phyloP scores from a whole-genome alignment of 2,888 invertebrate genomes.

The Drosophila buzzatii region DNA sequence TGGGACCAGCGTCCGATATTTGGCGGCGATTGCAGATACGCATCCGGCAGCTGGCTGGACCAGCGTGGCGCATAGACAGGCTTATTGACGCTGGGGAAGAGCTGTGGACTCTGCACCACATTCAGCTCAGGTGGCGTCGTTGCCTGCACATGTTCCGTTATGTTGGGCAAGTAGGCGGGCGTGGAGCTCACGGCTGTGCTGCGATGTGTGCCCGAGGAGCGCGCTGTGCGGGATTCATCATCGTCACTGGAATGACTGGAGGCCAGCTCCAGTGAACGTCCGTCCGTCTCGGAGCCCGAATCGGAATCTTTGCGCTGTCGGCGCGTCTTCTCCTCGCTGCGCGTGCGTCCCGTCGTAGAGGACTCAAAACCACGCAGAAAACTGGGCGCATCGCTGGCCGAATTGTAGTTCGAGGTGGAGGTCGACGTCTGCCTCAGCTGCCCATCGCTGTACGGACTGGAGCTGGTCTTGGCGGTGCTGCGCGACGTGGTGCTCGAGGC shows the following conservation, averaged over 20 bases:
- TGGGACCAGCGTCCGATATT: conserved; percentile 90
- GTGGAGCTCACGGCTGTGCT: conserved; percentile 85
- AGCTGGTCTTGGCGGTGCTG: conserved; percentile 97
- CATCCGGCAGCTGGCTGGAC: conserved; percentile 89
- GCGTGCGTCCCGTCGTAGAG: conserved; percentile 72
- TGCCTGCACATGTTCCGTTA: conserved; percentile 87
- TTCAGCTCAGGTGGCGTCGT: conserved; percentile 88
- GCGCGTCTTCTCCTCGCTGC: conserved; percentile 82
- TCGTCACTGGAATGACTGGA: conserved; percentile 98
- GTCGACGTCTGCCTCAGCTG: conserved; percentile 93
- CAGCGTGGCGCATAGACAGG: conserved; percentile 89
- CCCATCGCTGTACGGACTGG: conserved; percentile 95
- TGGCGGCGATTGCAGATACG: conserved; percentile 87
- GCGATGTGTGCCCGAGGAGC: conserved; percentile 85
- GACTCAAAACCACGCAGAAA: conserved; percentile 87
- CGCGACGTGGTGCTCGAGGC: conserved; percentile 97
- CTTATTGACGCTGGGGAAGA: conserved; percentile 89
- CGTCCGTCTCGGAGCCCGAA: conserved; percentile 92
- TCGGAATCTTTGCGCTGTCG: conserved; percentile 89
- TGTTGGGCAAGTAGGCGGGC: conserved; percentile 88
- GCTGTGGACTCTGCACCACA: conserved; percentile 89
- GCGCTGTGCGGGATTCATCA: conserved; percentile 87
- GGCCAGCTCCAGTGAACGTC: conserved; percentile 94
- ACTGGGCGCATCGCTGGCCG: conserved; percentile 91
- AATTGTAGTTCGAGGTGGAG: conserved; percentile 95